Evolutionary conservation across 2,113 vertebrate genomes (phyloP).

Genomic region (Oreochromis spilurus): DNA sequence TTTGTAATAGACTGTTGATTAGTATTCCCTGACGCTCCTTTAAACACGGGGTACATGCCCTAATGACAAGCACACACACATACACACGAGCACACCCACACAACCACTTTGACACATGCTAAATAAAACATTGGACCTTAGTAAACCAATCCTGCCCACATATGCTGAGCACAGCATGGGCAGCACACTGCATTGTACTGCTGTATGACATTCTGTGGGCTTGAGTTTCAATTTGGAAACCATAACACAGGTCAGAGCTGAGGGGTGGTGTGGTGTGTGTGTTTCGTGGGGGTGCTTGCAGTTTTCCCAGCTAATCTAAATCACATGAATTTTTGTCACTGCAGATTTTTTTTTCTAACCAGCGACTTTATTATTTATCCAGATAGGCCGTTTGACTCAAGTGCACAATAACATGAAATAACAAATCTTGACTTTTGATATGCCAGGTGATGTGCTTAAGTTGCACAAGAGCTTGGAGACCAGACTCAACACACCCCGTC

Average conservation of each 20-base stretch:
- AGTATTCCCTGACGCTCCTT: conserved; percentile 22
- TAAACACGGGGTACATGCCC: conserved; percentile 5
- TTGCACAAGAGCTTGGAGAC: conserved; percentile 30
- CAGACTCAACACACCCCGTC: background rate
- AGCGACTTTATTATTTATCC: background rate
- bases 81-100: background rate
- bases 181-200: conserved; percentile 50
- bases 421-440: background rate
- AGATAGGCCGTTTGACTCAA: background rate
- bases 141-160: conserved; percentile 68
- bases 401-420: background rate
- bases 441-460: conserved; percentile 19
- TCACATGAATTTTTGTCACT: conserved; percentile 23
- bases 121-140: conserved; percentile 67
- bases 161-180: conserved; percentile 63
- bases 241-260: conserved; percentile 33
- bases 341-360: background rate
- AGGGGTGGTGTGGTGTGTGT: background rate
- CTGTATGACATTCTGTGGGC: conserved; percentile 52
- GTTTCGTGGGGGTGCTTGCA: background rate
- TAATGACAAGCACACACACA: background rate
- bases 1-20: conserved; percentile 34
- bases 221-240: conserved; percentile 63
- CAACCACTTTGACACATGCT: conserved; percentile 60
- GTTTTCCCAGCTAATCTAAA: conserved; percentile 34